Evolutionary conservation across 2,888 invertebrate genomes (phyloP), one percentile per base, ranked within the genome.

Genomic region (Parnassius smintheus): DNA sequence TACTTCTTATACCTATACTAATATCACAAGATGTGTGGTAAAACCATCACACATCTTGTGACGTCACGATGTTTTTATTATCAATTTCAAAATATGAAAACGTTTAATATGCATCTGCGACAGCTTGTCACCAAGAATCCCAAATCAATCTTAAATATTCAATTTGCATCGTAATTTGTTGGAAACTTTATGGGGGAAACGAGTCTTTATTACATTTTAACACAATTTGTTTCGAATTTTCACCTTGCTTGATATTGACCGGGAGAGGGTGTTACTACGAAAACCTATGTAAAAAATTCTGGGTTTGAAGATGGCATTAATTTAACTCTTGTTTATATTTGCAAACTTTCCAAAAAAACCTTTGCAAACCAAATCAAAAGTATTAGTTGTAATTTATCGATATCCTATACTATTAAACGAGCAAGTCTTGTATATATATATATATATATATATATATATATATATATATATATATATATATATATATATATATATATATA

Each of bases 141-240:
- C 83, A 81, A 90, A 90, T 91, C 91, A 91, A 91, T 91, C 91
- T 89, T 87, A 89, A 89, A 91, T 90, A 91, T 91, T 90, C 88
- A 91, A 91, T 91, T 91, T 90, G 84, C 83, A 72, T 79, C 83
- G 88, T 91, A 91, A 91, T 91, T 86, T 78, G 83, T 85, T 87
- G 84, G 83, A 86, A 91, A 91, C 78, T 90, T 91, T 88, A 80
- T 83, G 86, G 84, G 84, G 85, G 85, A 88, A 88, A 88, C 88
- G 87, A 86, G 86, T 88, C 86, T 88, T 88, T 88, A 90, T 91
- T 91, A 89, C 90, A 80, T 84, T 90, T 88, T 89, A 90, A 91
- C 85, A 75, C 88, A 90, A 91, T 91, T 91, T 91, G 86, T 88
- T 85, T 80, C 83, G 84, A 84, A 82, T 88, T 87, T 88, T 85